Conservation (phyloP, 2,113 vertebrate species). For the Myotis brandtii region DNA sequence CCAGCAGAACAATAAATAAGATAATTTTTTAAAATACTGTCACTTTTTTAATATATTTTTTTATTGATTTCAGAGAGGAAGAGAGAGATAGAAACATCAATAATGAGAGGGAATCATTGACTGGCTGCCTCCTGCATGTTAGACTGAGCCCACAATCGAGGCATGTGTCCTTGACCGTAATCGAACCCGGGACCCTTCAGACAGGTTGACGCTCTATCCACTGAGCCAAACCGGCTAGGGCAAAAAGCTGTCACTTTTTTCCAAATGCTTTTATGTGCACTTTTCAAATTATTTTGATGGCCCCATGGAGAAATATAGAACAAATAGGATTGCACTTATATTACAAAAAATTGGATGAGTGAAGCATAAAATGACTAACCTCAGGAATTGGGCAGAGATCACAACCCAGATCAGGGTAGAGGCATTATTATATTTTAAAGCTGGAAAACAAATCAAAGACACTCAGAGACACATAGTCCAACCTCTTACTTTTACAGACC, state of each 20-base stretch:
- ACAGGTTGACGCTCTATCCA: too few relatives aligned
- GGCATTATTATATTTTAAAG: conserved; percentile 34
- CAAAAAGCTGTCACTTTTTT: not conserved
- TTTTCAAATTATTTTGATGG: not conserved
- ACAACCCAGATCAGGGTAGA: not conserved
- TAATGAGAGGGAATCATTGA: too few relatives aligned
- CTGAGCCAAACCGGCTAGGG: too few relatives aligned
- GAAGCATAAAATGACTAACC: not conserved
- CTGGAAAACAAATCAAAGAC: not conserved
- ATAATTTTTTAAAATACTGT: conserved; percentile 11
- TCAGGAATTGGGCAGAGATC: not conserved
- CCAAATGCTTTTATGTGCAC: not conserved
- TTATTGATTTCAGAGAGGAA: too few relatives aligned
- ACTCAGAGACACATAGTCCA: not conserved
- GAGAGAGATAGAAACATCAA: too few relatives aligned
- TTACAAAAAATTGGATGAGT: not conserved
- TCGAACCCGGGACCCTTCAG: too few relatives aligned
- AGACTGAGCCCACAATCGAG: too few relatives aligned
- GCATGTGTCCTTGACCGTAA: too few relatives aligned
- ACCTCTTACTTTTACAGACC: not conserved
- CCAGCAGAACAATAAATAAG: not conserved
- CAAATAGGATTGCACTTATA: not conserved
- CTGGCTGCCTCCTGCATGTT: too few relatives aligned
- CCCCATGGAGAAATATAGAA: not conserved
- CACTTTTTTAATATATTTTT: not conserved